phyloP scores from a whole-genome alignment of 2,797 vertebrate genomes.

The Euthynnus affinis region DNA sequence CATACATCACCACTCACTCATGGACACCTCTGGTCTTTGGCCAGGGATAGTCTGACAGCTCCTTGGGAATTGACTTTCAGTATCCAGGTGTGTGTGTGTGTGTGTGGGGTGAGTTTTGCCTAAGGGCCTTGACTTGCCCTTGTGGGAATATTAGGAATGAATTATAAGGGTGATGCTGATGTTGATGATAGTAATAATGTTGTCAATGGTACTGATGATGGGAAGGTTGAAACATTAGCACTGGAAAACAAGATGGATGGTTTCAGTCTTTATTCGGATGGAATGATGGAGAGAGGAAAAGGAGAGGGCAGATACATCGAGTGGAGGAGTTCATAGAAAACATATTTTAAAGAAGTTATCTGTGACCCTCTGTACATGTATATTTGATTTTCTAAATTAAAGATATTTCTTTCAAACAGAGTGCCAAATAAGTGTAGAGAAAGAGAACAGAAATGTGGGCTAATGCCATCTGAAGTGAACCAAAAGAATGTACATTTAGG shows the following conservation, averaged over 20 bases:
- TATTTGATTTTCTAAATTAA: too few species aligned
- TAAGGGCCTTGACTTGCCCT: slow-evolving; percentile 23
- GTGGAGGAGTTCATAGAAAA: background rate
- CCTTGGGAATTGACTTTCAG: slow-evolving; percentile 57
- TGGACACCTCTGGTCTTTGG: slow-evolving; percentile 63
- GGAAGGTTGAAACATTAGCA: background rate
- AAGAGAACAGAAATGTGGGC: too few species aligned
- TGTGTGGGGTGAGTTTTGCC: slow-evolving; percentile 9
- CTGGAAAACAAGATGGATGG: background rate
- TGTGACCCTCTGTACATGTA: background rate
- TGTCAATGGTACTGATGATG: slow-evolving; percentile 9
- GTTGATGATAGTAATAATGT: slow-evolving; percentile 20
- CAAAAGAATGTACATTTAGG: too few species aligned
- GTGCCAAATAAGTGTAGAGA: too few species aligned
- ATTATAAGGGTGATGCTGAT: slow-evolving; percentile 24
- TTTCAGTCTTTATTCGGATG: background rate
- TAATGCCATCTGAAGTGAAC: too few species aligned
- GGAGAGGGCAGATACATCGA: background rate
- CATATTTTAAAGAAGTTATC: background rate
- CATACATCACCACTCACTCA: slow-evolving; percentile 49
- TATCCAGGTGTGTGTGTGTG: slow-evolving; percentile 33
- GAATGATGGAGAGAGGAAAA: background rate
- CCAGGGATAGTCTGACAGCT: slow-evolving; percentile 67
- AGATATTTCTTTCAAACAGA: too few species aligned
- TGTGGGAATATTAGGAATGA: slow-evolving; percentile 25